These are phyloP conservation scores for Cossypha dichroa DNA, from an alignment of 2,797 vertebrate genomes.

Conservation along the genomic window DNA sequence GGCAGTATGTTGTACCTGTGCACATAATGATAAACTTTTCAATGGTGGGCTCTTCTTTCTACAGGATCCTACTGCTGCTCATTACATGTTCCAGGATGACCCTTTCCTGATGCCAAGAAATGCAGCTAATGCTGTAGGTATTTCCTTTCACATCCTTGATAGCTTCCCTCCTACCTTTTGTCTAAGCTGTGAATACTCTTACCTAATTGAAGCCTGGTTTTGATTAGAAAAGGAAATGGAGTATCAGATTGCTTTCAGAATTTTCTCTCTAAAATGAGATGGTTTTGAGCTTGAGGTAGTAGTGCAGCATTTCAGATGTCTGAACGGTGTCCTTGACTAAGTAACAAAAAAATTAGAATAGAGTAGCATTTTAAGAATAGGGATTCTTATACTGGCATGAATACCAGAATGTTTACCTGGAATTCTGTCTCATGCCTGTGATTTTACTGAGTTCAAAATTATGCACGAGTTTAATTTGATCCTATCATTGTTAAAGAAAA, in stretches of 20 bases:
- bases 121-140: slow-evolving; percentile 81
- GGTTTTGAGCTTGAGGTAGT: neutral
- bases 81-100: slow-evolving; percentile 91
- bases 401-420: neutral
- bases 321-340: neutral
- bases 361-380: neutral
- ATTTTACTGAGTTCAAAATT: neutral
- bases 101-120: slow-evolving; percentile 86
- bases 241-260: neutral
- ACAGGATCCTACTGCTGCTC: slow-evolving; percentile 87
- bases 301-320: neutral
- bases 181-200: neutral
- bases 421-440: neutral
- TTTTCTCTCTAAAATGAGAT: neutral
- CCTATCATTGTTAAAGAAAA: neutral
- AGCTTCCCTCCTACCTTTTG: fast-evolving
- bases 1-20: neutral
- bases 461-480: neutral
- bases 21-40: fast-evolving
- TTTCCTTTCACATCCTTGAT: neutral
- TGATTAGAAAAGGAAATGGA: neutral
- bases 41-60: neutral
- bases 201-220: neutral
- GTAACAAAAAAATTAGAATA: neutral
- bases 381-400: neutral